Base-by-base conservation (phyloP, 92 coral and sea anemone genomes). In the Parazoanthus swiftii region DNA sequence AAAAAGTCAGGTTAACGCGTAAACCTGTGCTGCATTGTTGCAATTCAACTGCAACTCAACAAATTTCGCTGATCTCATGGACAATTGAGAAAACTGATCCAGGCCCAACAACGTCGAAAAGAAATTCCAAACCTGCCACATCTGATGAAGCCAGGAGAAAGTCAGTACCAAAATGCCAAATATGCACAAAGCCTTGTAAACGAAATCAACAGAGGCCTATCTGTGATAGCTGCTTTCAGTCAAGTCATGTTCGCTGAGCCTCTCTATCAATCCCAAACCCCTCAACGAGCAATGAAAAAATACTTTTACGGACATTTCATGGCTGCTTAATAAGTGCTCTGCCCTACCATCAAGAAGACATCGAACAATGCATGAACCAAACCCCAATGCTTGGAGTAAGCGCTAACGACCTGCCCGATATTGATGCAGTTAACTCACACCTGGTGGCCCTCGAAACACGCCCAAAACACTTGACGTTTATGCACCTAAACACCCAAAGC, bases 61-160 rank as follows among this genome's bases (percentile, higher is more conserved):
- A 29, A 29, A 29, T 29, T 29, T 29, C 33, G 33, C 33, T 29
- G 33, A 29, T 29, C 33, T 29, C 33, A 29, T 29, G 33, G 33
- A 29, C 33, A 33, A 74, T 86, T 9, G 82, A 86, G 44, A 67
- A 15, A 85, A 85, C 33, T 29, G 33, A 74, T 85, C 81, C 88
- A 5, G 81, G 88, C 43, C 88, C 81, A 48, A 79, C 78, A 15
- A 68, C 21, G 78, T 77, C 81, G 54, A 43, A 77, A 77, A 2
- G 56, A 77, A 42, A 43, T 39, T 77, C 81, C 59, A 77, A 43
- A 43, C 56, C 58, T 42, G 59, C 42, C 81, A 43, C 81, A 18
- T 11, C 63, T 77, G 42, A 42, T 18, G 42, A 77, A 77, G 81
- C 81, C 56, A 77, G 42, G 29, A 77, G 26, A 77, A 77, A 77